Conservation (phyloP, 2,113 vertebrate genomes). For the Semicossyphus pulcher region DNA sequence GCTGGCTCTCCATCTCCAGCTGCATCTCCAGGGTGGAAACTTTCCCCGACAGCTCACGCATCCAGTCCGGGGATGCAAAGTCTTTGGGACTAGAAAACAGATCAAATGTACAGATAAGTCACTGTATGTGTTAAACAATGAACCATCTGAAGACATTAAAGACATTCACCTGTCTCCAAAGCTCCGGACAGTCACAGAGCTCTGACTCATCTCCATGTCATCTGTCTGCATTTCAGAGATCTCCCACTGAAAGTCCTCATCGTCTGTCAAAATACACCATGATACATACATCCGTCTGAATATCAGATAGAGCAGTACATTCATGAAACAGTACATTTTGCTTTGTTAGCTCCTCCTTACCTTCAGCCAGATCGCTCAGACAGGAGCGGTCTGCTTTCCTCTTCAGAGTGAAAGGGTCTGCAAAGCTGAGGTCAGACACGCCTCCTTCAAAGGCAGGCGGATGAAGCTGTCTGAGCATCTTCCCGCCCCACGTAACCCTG, state of each 20-base stretch:
- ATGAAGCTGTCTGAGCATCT: conserved; percentile 68
- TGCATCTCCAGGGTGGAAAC: conserved; percentile 67
- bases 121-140: neutral
- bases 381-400: conserved; percentile 55
- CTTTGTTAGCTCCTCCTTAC: conserved; percentile 67
- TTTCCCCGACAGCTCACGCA: conserved; percentile 55
- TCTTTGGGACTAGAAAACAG: conserved; percentile 44
- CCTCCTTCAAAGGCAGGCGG: neutral
- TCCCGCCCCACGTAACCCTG: conserved; percentile 95
- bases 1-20: conserved; percentile 63
- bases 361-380: conserved; percentile 81
- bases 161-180: conserved; percentile 60
- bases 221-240: conserved; percentile 66
- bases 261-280: conserved; percentile 53
- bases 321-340: no score
- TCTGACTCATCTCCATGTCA: conserved; percentile 70
- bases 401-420: conserved; percentile 62
- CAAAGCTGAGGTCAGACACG: conserved; percentile 55
- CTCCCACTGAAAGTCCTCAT: conserved; percentile 75
- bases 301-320: neutral
- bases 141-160: neutral
- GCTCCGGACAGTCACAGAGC: conserved; percentile 63
- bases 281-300: no score
- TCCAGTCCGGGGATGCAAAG: conserved; percentile 14
- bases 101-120: neutral